Evolutionary conservation across 1,140 invertebrate genomes (phyloP).

Genomic region (Ephestia elutella): DNA sequence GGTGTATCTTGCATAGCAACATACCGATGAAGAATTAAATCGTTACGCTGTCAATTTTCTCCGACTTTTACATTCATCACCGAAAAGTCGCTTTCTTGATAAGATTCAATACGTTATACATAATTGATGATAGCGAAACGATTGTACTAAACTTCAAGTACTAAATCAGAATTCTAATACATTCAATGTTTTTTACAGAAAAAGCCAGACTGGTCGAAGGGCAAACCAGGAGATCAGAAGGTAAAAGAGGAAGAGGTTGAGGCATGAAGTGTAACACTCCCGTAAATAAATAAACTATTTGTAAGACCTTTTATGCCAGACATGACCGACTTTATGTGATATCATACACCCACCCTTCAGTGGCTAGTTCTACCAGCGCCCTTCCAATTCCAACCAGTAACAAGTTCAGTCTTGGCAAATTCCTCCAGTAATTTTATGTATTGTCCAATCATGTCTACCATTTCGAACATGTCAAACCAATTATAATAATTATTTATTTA

Average conservation of each 20-base stretch:
- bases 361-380: constrained; percentile 23
- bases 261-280: constrained; percentile 78
- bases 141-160: neutral
- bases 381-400: constrained; percentile 19
- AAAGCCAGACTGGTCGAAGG: constrained; percentile 94
- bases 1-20: neutral
- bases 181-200: constrained; percentile 79
- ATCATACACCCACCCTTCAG: constrained; percentile 22
- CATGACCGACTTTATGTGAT: constrained; percentile 38
- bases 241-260: constrained; percentile 90
- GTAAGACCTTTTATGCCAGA: constrained; percentile 39
- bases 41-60: neutral
- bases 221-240: constrained; percentile 88
- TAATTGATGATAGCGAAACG: neutral
- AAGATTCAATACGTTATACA: too few species aligned
- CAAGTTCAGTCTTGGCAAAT: constrained; percentile 25
- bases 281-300: constrained; percentile 36
- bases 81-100: neutral
- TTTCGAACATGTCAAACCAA: constrained; percentile 50
- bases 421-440: constrained; percentile 39
- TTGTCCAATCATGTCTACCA: constrained; percentile 35
- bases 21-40: neutral
- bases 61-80: neutral
- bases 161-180: constrained; percentile 16
- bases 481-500: constrained; percentile 69